These are phyloP conservation scores for Hipposideros larvatus DNA, from an alignment of 2,797 vertebrate genomes.

Conservation along the genomic window DNA sequence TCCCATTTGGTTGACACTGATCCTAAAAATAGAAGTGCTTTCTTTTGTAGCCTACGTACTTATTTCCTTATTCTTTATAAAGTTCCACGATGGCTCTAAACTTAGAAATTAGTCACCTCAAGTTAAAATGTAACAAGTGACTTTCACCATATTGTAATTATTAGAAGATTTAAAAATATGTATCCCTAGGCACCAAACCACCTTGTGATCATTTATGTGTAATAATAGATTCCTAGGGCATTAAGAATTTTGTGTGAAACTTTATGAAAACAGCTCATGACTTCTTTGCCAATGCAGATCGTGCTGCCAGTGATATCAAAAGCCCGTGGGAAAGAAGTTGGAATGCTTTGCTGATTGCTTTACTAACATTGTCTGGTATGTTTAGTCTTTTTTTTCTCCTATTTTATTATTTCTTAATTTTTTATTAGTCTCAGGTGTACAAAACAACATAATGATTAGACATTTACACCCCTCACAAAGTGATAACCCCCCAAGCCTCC, in stretches of 20 bases:
- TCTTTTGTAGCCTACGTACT: constrained; percentile 37
- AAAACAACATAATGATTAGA: no score
- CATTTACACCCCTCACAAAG: no score
- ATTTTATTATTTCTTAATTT: no score
- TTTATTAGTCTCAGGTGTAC: no score
- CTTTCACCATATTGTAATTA: constrained; percentile 41
- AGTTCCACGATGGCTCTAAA: not conserved
- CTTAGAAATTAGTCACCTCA: constrained; percentile 26
- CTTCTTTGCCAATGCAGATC: constrained; percentile 15
- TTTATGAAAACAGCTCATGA: constrained; percentile 22
- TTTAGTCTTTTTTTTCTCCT: not conserved
- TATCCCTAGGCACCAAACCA: constrained; percentile 13
- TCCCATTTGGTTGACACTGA: constrained; percentile 17
- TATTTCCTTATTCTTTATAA: constrained; percentile 54
- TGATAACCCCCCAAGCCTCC: no score
- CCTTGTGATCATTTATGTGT: constrained; percentile 53
- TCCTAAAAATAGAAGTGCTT: constrained; percentile 48
- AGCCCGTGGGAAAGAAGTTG: not conserved
- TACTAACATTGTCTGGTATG: not conserved
- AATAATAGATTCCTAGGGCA: constrained; percentile 54
- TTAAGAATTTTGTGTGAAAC: constrained; percentile 66
- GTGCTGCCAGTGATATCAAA: constrained; percentile 36
- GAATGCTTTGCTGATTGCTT: not conserved
- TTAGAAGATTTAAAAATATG: constrained; percentile 59
- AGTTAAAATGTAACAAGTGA: constrained; percentile 62